Evolutionary conservation across 2,888 invertebrate species (phyloP).

Genomic region (Cepaea hortensis): DNA sequence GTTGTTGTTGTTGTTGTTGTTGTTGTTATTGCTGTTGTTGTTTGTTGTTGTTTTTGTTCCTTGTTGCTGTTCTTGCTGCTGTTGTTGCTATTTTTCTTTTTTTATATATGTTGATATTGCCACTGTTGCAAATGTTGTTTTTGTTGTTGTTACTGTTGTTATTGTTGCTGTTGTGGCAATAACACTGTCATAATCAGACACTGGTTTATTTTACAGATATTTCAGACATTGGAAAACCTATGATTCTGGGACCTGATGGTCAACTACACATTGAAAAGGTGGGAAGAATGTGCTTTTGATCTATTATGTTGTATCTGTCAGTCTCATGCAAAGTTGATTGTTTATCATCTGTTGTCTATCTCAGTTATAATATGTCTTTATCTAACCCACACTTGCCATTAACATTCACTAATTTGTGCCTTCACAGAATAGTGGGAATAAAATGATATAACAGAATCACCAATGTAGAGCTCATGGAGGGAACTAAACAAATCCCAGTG

Average conservation of each 20-base stretch:
- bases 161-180: background rate
- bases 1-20: background rate
- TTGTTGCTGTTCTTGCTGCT: background rate
- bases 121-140: background rate
- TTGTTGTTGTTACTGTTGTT: background rate
- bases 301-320: background rate
- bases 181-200: too few species aligned
- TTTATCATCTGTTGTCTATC: background rate
- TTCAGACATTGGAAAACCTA: conserved; percentile 49
- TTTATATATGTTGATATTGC: background rate
- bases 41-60: too few species aligned
- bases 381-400: too few species aligned
- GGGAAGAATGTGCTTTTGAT: background rate
- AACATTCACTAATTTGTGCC: too few species aligned
- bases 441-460: too few species aligned
- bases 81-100: background rate
- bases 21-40: too few species aligned
- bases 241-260: conserved; percentile 52
- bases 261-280: conserved; percentile 49
- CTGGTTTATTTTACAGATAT: conserved; percentile 34
- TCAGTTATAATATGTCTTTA: background rate
- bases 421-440: too few species aligned
- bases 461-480: too few species aligned
- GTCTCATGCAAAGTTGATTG: background rate
- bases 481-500: too few species aligned